Base-by-base conservation (phyloP, 2,888 invertebrate genomes). In the Athetis lepigone region DNA sequence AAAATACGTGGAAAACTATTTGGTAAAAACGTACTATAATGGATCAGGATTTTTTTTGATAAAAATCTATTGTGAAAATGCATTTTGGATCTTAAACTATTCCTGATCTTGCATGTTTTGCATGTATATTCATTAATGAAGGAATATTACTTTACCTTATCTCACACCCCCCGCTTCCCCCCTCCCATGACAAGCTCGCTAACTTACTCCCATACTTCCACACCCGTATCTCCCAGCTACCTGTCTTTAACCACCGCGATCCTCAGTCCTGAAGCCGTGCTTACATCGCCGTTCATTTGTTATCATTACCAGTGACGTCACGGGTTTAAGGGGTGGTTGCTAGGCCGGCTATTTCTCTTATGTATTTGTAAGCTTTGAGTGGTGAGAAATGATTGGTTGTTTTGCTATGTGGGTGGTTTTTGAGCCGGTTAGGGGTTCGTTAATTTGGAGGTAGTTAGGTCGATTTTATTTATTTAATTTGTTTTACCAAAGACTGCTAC, bases 211-310 rank as follows among this genome's bases (percentile, higher is more conserved):
- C 11, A 1, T 0, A 23, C 5, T 7, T 58, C 2, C 1, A 8
- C 8, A 0, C 0, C 42, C 1, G 21, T 57, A 0, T 5, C 39
- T 45, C 18, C 18, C n/a, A 27, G 1, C 7, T 73, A 73, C 72
- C 72, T 73, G 72, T 75, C 52, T 77, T 79, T 79, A 76, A 76
- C 80, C 73, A 77, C 60, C 59, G 73, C 70, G 67, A 78, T 82
- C 83, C 75, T 56, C 67, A 72, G 63, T 70, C 77, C 80, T 70
- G 77, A 76, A 61, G 70, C 80, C 64, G 56, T 67, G 65, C 76
- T 75, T 65, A 73, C 76, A 70, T 71, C 74, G 66, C 68, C 83
- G 75, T 77, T 81, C 86, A 85, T 87, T 86, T 83, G 84, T 87
- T 86, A 86, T 86, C 86, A 83, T 87, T 87, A 86, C 80, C 29